Conservation (phyloP, 2,113 vertebrate genomes). For the Prionailurus bengalensis region DNA sequence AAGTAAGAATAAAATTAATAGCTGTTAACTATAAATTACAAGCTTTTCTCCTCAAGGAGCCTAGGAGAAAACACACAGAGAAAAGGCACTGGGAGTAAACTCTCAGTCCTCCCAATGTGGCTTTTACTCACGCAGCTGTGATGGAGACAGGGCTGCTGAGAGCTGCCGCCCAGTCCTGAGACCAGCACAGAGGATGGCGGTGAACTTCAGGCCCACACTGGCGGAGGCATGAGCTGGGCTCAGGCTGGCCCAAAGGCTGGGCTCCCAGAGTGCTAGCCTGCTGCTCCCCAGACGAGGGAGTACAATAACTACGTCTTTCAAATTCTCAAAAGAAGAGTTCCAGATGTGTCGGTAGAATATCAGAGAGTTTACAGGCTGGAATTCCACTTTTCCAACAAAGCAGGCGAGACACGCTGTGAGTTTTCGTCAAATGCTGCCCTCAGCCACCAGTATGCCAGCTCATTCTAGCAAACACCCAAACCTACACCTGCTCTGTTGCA, state of each 20-base stretch:
- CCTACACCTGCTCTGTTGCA: not conserved
- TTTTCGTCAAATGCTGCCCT: not conserved
- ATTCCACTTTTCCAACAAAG: not conserved
- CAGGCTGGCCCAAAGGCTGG: not conserved
- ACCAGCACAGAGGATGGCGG: not conserved
- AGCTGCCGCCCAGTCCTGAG: not conserved
- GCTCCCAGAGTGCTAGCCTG: not conserved
- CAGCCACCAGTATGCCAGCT: not conserved
- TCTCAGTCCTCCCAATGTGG: accelerated
- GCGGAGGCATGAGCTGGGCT: too few species aligned
- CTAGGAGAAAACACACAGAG: not conserved
- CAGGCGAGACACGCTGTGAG: not conserved
- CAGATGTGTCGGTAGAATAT: not conserved
- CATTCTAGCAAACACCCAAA: not conserved
- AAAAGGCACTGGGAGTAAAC: not conserved
- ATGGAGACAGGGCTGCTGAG: not conserved
- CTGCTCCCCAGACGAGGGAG: not conserved
- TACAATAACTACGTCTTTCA: not conserved
- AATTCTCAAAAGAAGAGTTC: not conserved
- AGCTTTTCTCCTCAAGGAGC: not conserved
- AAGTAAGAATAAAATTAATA: not conserved
- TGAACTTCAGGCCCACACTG: too few species aligned
- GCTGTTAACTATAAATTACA: not conserved
- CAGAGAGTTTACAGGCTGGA: not conserved
- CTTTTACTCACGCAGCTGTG: too few species aligned